phyloP scores from a whole-genome alignment of 2,888 invertebrate genomes.

The Amphipoea lucens region DNA sequence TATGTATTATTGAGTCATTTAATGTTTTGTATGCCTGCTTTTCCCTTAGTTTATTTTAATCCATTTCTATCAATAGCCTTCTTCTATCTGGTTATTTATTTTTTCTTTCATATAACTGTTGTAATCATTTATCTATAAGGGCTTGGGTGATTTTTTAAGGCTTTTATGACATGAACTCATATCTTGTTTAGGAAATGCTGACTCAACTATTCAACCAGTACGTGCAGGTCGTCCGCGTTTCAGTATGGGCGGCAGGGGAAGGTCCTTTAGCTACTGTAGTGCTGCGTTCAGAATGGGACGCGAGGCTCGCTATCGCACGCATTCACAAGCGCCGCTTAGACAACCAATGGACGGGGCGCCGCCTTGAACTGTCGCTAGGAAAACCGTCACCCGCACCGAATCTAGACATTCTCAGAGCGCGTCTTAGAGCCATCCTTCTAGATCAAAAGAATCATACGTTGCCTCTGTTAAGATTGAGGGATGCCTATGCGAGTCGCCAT shows the following conservation, averaged over 20 bases:
- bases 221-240: conserved; percentile 81
- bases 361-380: conserved; percentile 94
- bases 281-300: conserved; percentile 93
- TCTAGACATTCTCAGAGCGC: conserved; percentile 91
- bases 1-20: conserved; percentile 44
- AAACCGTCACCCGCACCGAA: conserved; percentile 91
- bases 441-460: conserved; percentile 94
- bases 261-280: conserved; percentile 92
- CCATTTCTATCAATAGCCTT: conserved; percentile 5
- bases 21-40: conserved; percentile 12
- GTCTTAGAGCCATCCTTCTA: conserved; percentile 93
- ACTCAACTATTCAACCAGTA: conserved; percentile 83
- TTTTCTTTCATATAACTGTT: neutral
- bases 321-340: conserved; percentile 95
- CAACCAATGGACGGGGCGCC: conserved; percentile 91
- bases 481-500: conserved; percentile 95
- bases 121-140: neutral
- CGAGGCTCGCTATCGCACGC: conserved; percentile 94
- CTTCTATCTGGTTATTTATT: neutral
- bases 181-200: conserved; percentile 81
- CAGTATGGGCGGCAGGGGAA: conserved; percentile 84
- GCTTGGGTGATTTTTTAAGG: neutral
- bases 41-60: neutral
- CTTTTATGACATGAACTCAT: conserved; percentile 6
- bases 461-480: conserved; percentile 95